Conservation (phyloP, 2,797 vertebrate genomes). For the Alcedo quadribrachys region DNA sequence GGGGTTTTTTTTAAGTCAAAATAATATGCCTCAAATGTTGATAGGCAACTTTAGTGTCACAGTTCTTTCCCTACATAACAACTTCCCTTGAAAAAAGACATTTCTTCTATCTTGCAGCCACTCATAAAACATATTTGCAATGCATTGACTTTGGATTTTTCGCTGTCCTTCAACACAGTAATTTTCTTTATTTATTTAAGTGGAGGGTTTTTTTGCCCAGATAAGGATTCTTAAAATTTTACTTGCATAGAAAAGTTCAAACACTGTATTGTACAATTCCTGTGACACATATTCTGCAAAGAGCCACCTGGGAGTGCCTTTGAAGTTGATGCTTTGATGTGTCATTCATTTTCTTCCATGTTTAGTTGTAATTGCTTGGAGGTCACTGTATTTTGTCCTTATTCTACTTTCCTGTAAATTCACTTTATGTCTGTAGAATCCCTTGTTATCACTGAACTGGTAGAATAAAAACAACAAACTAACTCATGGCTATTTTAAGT, state of each 20-base stretch:
- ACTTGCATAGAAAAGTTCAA: background rate
- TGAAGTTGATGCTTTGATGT: slow-evolving; percentile 48
- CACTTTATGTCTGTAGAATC: background rate
- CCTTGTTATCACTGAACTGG: background rate
- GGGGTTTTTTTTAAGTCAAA: background rate
- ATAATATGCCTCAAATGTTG: background rate
- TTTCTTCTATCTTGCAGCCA: background rate
- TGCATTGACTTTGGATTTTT: background rate
- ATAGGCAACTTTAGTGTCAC: background rate
- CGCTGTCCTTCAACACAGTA: background rate
- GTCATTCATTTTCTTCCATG: slow-evolving; percentile 24
- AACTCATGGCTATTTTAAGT: background rate
- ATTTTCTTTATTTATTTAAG: background rate
- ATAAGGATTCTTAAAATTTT: background rate
- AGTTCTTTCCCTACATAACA: background rate
- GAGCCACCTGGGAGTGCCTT: background rate
- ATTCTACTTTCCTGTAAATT: background rate
- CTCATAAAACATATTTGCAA: background rate
- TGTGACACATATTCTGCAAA: background rate
- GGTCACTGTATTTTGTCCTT: slow-evolving; percentile 14
- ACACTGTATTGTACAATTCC: background rate
- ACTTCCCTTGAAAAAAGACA: background rate
- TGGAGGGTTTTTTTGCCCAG: background rate
- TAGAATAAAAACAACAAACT: background rate
- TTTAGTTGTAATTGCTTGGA: slow-evolving; percentile 1